Conservation (phyloP, 2,113 vertebrate species). For the Spheniscus mendiculus region DNA sequence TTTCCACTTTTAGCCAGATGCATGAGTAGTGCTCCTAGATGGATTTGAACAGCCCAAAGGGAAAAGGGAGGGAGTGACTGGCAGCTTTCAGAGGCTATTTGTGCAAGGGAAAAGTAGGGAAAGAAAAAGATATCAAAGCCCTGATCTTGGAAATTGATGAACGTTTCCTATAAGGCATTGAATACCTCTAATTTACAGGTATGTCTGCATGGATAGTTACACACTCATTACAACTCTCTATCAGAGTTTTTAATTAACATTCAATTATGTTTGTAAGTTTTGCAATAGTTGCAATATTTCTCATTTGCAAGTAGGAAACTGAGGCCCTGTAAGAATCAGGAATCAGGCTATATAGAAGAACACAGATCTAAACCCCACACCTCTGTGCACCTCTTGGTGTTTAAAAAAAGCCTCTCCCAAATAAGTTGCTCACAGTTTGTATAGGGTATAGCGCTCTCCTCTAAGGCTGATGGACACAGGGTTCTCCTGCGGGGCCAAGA, state of each 20-base stretch:
- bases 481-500: neutral
- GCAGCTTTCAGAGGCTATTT: neutral
- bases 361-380: fast-evolving
- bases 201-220: neutral
- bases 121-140: neutral
- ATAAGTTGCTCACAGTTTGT: neutral
- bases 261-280: neutral
- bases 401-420: neutral
- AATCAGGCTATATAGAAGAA: neutral
- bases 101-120: neutral
- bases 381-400: neutral
- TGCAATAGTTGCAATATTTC: neutral
- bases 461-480: neutral
- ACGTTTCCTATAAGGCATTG: neutral
- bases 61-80: neutral
- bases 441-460: neutral
- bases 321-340: neutral
- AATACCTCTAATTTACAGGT: neutral
- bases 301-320: neutral
- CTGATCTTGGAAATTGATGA: neutral
- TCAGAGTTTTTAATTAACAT: neutral
- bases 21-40: neutral
- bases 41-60: neutral
- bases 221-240: neutral
- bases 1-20: neutral